Base-by-base conservation (phyloP, 2,888 invertebrate genomes). In the Pheosia tremula region DNA sequence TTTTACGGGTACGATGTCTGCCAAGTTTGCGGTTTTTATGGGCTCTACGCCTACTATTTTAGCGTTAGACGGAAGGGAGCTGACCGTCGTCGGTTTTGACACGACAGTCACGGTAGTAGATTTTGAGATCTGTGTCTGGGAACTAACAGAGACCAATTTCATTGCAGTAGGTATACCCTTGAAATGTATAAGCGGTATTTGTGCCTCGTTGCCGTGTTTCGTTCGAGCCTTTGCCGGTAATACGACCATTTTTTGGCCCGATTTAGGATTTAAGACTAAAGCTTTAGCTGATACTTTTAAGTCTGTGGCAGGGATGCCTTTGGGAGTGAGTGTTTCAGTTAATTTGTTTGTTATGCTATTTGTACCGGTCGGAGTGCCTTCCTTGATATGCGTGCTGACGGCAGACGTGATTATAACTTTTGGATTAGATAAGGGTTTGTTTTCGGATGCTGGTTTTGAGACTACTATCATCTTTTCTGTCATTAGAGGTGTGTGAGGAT, bases 201-300 rank as follows among this genome's bases (percentile, higher is more conserved):
- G 90, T 36, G 87, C 87, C 13, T 92, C 93, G n/a, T 83, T 78
- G 7, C 80, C 84, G 9, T 83, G 72, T 83, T 90, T 91, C 74
- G 88, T 83, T 60, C 89, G 83, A 49, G 85, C 79, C 72, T 94
- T 94, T 8, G 93, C 91, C 0, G 94, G 94, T 56, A 94, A 72
- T 7, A 94, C 93, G 11, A 94, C 92, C 94, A 94, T 93, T 74
- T 94, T 94, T 71, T 90, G 93, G 3, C 91, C 94, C 3, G 93
- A 89, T 76, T 93, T 94, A 7, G 92, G 91, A 76, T 93, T 94
- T 45, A 94, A 75, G 55, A 94, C 90, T 60, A 93, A 84, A 11
- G 94, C 89, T 82, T 94, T 94, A 3, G 94, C 89, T 0, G 94
- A 93, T 8, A 94, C 91, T 82, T 93, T 94, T 39, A 93, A 78